Evolutionary conservation across 1,140 invertebrate species (phyloP).

Genomic region (Neodiprion lecontei): DNA sequence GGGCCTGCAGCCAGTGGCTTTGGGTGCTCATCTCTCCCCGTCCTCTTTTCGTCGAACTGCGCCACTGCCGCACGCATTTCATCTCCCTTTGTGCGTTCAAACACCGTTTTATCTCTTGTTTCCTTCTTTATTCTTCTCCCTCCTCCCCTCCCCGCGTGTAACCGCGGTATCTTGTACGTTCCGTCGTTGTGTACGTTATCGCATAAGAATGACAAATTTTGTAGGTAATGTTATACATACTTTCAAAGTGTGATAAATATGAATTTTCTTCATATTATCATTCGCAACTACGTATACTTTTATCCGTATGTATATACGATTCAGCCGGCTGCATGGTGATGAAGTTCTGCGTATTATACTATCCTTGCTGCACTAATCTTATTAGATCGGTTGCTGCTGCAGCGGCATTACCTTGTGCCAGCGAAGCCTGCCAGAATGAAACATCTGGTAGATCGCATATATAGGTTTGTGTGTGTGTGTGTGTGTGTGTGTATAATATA

Average conservation of each 20-base stretch:
- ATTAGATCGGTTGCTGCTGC: background rate
- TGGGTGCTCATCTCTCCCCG: background rate
- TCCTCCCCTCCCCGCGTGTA: too few relatives aligned
- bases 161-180: too few relatives aligned
- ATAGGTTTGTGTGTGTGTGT: too few relatives aligned
- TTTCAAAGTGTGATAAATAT: too few relatives aligned
- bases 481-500: background rate
- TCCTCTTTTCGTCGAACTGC: background rate
- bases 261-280: too few relatives aligned
- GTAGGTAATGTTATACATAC: too few relatives aligned
- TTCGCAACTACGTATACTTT: too few relatives aligned
- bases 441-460: slow-evolving; percentile 46
- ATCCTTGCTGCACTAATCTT: background rate
- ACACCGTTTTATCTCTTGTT: too few relatives aligned
- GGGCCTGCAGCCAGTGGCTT: background rate
- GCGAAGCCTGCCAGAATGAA: slow-evolving; percentile 54
- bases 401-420: slow-evolving; percentile 42
- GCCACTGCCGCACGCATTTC: background rate
- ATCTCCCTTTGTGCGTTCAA: background rate
- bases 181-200: too few relatives aligned
- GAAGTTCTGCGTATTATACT: background rate
- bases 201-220: too few relatives aligned
- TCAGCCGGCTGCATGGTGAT: background rate
- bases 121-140: too few relatives aligned
- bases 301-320: too few relatives aligned